Conservation (phyloP, 2,888 invertebrate species). For the Hirtodrosophila trivittata region DNA sequence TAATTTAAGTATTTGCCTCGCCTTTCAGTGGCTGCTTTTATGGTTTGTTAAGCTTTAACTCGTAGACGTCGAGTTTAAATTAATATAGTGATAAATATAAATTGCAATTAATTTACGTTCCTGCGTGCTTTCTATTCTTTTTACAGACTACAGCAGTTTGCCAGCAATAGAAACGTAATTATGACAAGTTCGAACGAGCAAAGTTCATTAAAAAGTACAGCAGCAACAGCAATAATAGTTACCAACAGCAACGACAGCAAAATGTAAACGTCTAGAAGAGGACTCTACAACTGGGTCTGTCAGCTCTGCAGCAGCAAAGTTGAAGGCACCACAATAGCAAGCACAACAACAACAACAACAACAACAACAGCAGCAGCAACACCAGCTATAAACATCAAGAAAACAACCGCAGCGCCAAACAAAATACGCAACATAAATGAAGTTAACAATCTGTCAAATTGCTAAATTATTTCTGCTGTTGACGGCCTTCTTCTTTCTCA, state of each 20-base stretch:
- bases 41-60: too few relatives aligned
- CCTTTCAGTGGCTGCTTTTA: too few relatives aligned
- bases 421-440: constrained; percentile 82
- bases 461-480: constrained; percentile 84
- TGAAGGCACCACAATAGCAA: constrained; percentile 23
- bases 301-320: constrained; percentile 45
- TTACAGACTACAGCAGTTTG: constrained; percentile 50
- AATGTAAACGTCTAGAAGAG: constrained; percentile 55
- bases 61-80: too few relatives aligned
- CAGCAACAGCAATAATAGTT: constrained; percentile 24
- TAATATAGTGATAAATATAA: constrained; percentile 13
- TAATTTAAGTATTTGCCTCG: too few relatives aligned
- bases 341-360: constrained; percentile 24
- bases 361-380: constrained; percentile 23
- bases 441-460: constrained; percentile 84
- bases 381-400: constrained; percentile 14
- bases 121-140: constrained; percentile 1
- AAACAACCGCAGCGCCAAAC: constrained; percentile 42
- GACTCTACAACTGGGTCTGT: constrained; percentile 49
- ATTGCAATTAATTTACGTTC: constrained; percentile 17
- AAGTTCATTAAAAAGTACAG: constrained; percentile 44
- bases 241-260: constrained; percentile 46
- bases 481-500: constrained; percentile 83
- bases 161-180: constrained; percentile 54
- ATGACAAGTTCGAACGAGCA: constrained; percentile 58